Conservation (phyloP, 2,888 invertebrate species). For the Cataglyphis altisquamis region DNA sequence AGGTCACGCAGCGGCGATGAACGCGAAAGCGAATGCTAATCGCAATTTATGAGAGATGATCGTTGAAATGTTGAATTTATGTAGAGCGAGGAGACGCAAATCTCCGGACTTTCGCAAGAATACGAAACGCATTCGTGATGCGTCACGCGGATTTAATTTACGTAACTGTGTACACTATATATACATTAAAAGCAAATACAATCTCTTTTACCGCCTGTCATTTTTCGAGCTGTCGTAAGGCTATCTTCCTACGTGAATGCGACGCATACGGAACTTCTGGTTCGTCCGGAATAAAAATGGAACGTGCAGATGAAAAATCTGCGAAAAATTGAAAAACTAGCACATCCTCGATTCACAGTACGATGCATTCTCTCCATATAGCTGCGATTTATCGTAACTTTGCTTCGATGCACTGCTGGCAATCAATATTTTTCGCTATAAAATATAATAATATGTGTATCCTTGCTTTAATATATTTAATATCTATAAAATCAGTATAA, state of each 20-base stretch:
- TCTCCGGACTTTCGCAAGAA: constrained; percentile 62
- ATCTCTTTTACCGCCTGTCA: constrained; percentile 2
- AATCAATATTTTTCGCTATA: constrained; percentile 38
- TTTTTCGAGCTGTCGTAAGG: neutral
- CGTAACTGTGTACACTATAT: neutral
- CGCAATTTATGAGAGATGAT: constrained; percentile 46
- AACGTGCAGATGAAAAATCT: constrained; percentile 67
- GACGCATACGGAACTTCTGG: constrained; percentile 52
- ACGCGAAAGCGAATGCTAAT: constrained; percentile 65
- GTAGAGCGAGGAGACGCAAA: constrained; percentile 32
- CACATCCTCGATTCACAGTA: constrained; percentile 66
- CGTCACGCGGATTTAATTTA: constrained; percentile 4
- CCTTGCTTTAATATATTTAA: neutral
- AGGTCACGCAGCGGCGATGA: constrained; percentile 32
- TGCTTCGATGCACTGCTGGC: constrained; percentile 13
- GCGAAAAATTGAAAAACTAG: constrained; percentile 72
- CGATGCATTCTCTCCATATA: constrained; percentile 31
- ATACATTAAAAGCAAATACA: constrained; percentile 47
- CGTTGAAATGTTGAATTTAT: constrained; percentile 58
- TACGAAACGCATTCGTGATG: constrained; percentile 58
- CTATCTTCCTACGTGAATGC: constrained; percentile 38
- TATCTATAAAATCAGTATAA: neutral
- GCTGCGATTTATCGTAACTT: constrained; percentile 19
- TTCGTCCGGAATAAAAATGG: constrained; percentile 63
- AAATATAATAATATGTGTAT: neutral